Conservation (phyloP, 2,888 invertebrate genomes). For the Nasonia oneida region DNA sequence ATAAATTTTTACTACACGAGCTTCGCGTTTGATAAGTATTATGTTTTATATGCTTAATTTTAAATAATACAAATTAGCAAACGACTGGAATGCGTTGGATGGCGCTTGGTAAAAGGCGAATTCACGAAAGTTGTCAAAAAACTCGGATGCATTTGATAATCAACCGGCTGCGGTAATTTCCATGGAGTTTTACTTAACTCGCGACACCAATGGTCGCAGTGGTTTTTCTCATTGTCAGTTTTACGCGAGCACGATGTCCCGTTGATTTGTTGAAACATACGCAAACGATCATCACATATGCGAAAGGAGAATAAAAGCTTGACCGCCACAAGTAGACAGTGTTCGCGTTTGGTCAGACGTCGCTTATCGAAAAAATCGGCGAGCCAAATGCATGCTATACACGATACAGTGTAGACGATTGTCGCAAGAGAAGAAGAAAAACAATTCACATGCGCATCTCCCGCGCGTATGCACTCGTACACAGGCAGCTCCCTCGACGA, state of each 20-base stretch:
- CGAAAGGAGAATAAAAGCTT: too few species aligned
- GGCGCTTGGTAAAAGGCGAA: constrained; percentile 8
- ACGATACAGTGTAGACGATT: too few species aligned
- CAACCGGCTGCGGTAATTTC: neutral
- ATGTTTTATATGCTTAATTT: constrained; percentile 33
- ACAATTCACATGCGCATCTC: too few species aligned
- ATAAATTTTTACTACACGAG: constrained; percentile 41
- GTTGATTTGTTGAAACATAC: too few species aligned
- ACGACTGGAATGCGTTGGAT: neutral
- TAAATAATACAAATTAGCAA: neutral
- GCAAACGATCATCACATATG: too few species aligned
- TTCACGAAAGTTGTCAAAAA: neutral
- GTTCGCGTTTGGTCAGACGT: neutral
- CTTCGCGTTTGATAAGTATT: too few species aligned
- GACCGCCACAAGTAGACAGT: neutral
- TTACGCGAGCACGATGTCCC: too few species aligned
- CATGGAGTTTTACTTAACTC: constrained; percentile 15
- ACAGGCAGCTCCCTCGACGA: constrained; percentile 60
- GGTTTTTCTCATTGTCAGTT: too few species aligned
- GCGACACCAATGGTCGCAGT: too few species aligned
- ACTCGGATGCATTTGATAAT: constrained; percentile 13
- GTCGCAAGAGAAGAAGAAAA: too few species aligned
- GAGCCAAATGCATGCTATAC: too few species aligned
- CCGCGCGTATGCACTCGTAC: too few species aligned
- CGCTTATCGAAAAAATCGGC: neutral